Base-by-base conservation (phyloP, 2,888 invertebrate species). In the Leucoma salicis region DNA sequence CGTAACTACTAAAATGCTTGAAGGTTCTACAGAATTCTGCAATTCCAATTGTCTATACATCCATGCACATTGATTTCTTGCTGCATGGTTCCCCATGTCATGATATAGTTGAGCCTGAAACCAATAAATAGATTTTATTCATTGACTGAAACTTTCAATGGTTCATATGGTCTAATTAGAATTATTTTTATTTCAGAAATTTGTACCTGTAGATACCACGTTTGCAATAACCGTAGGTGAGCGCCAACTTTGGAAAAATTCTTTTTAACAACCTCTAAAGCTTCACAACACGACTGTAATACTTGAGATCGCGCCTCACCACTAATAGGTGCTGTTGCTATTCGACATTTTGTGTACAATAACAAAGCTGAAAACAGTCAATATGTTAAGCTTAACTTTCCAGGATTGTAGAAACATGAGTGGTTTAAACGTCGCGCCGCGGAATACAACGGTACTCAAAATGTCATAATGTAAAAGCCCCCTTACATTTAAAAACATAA, bases 21-120 rank as follows among this genome's bases (percentile, higher is more conserved):
- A 84, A 49, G 90, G 85, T 75, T 94, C 91, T 35, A 92, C 87
- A 11, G 91, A 91, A 76, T 93, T 92, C 66, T 95, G 94, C 57
- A 93, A 92, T 74, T 96, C 94, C 36, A 96, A 86, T 54, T 94
- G 92, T 47, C 94, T 91, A 70, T 95, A 97, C 81, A 95, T 94
- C 68, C 94, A 93, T 0, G 97, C 94, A 71, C 94, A 95, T 61
- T 94, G 94, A 77, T 97, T 97, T 48, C 97, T 91, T 57, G 96
- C 93, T 0, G 91, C 85, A 10, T 90, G 89, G 66, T 93, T 91
- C 1, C 94, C 94, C 2, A 96, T 86, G 53, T 94, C 94, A 65
- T 97, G 91, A 66, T 94, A 96, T 0, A 96, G 85, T 54, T 93
- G 91, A 0, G 95, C 94, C 91, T 94, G 83, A 91, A 90, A 39